Evolutionary conservation across 1,140 invertebrate genomes (phyloP).

Genomic region (Ceratina japonica): DNA sequence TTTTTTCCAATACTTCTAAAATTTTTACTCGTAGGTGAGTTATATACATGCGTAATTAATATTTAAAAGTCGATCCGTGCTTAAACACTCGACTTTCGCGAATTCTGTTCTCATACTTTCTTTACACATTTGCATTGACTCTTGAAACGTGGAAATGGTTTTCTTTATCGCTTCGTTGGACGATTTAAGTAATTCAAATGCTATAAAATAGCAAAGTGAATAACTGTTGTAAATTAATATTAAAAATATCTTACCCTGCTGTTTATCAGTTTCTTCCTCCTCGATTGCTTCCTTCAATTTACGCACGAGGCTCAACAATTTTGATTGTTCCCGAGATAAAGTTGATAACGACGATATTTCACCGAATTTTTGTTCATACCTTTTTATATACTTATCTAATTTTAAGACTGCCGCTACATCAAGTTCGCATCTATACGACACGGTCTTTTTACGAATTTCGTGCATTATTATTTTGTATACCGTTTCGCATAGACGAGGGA

Average conservation of each 20-base stretch:
- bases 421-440: background rate
- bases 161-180: constrained; percentile 43
- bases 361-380: constrained; percentile 22
- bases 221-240: background rate
- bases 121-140: constrained; percentile 32
- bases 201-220: constrained; percentile 7
- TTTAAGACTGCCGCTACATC: background rate
- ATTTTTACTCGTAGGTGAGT: background rate
- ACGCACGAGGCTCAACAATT: constrained; percentile 5
- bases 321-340: constrained; percentile 1
- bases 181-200: constrained; percentile 34
- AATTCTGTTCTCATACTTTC: constrained; percentile 37
- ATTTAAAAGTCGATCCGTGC: constrained; percentile 44
- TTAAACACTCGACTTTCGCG: constrained; percentile 38
- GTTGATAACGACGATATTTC: constrained; percentile 1
- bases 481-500: no score
- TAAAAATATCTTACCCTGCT: constrained; percentile 27
- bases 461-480: background rate
- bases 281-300: constrained; percentile 33
- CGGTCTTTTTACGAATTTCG: constrained; percentile 7
- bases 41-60: constrained; percentile 36
- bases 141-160: constrained; percentile 39
- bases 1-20: background rate
- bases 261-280: constrained; percentile 17
- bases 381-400: constrained; percentile 34